Percentiles rank a stretch among this genome's conserved stretches.
phyloP scores from a whole-genome alignment of 2,113 vertebrate genomes.

The Lathamus discolor region DNA sequence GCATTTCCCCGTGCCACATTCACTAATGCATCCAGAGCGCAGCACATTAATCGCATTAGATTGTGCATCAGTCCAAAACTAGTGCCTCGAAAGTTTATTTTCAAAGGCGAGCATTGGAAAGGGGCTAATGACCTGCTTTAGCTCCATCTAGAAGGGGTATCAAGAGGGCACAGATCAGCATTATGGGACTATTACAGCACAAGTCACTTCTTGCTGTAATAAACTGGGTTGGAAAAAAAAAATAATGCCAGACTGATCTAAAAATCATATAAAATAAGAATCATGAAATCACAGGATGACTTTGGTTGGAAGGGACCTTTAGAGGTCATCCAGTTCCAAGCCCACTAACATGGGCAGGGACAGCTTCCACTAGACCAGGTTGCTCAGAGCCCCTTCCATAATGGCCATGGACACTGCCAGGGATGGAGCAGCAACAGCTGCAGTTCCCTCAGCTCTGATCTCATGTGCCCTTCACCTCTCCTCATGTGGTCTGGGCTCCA shows the following conservation, averaged over 20 bases:
- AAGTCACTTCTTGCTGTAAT: background rate
- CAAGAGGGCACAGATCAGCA: background rate
- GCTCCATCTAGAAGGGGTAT: background rate
- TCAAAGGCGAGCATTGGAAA: background rate
- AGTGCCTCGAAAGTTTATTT: background rate
- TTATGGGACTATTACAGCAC: background rate
- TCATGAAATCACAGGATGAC: background rate
- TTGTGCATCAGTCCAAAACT: background rate
- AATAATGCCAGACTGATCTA: background rate
- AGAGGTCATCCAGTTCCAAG: background rate
- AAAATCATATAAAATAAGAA: background rate
- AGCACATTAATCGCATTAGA: background rate
- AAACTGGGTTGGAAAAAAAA: background rate
- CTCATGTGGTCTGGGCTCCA: background rate
- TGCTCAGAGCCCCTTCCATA: background rate
- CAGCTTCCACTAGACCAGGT: background rate
- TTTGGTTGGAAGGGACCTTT: background rate
- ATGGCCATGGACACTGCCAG: background rate
- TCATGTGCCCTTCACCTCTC: background rate
- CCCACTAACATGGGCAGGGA: too few species aligned
- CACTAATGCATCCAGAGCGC: background rate
- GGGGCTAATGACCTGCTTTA: background rate
- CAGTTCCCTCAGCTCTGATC: background rate
- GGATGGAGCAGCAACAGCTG: accelerated
- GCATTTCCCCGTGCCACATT: background rate